phyloP scores from a whole-genome alignment of 2,797 vertebrate species.

The Mus caroli region DNA sequence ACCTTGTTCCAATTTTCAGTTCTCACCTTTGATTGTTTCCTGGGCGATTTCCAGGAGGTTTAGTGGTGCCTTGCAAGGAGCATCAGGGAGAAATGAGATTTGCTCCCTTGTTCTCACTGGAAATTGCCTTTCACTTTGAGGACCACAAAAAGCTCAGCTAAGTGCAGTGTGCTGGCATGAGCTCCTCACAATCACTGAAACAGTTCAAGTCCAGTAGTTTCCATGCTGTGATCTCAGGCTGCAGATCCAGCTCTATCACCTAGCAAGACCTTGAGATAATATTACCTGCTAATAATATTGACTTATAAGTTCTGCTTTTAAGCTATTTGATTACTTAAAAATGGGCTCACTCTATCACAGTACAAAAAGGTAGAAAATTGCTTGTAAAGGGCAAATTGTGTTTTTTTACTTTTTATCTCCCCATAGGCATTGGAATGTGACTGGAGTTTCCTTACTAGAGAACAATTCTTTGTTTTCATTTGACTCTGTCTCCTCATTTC shows the following conservation, averaged over 20 bases:
- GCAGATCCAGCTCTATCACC: neutral
- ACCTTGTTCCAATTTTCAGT: neutral
- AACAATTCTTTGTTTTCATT: constrained; percentile 34
- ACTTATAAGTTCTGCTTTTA: constrained; percentile 15
- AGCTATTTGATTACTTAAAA: constrained; percentile 45
- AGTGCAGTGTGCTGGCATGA: neutral
- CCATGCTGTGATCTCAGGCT: neutral
- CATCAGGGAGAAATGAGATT: neutral
- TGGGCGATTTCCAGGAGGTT: neutral
- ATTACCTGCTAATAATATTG: constrained; percentile 46
- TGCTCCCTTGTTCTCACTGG: neutral
- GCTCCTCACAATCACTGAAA: neutral
- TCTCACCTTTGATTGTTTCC: neutral
- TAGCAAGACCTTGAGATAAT: neutral
- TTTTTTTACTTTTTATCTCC: constrained; percentile 30
- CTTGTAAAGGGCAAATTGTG: constrained; percentile 57
- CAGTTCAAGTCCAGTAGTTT: constrained; percentile 19
- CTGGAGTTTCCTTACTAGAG: neutral
- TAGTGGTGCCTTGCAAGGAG: neutral
- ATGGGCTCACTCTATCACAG: neutral
- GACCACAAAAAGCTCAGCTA: neutral
- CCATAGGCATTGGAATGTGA: neutral
- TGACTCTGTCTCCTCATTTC: constrained; percentile 37
- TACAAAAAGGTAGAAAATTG: constrained; percentile 51
- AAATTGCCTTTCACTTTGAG: constrained; percentile 19